Evolutionary conservation across 2,888 invertebrate species (phyloP), one percentile per base, ranked within the genome.

Genomic region (Orchesella flavescens): DNA sequence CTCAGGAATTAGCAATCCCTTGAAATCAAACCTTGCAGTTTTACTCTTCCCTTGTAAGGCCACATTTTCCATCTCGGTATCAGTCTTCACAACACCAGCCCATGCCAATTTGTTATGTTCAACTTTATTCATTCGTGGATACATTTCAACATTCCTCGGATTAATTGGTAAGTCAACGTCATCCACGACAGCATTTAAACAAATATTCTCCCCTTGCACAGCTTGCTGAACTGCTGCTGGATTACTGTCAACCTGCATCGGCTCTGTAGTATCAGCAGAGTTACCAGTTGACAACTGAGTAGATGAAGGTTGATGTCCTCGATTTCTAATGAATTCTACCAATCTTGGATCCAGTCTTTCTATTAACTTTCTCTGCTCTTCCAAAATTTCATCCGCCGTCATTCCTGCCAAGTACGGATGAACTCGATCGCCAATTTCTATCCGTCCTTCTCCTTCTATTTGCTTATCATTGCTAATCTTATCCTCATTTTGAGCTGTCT

Each of bases 51-150:
- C 44, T 49, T 34, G 49, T n/a, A n/a, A n/a, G n/a, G n/a, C 17
- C 0, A n/a, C 23, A 34, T 24, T 17, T 15, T 2, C 44, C 59
- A 3, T n/a, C n/a, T n/a, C n/a, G n/a, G n/a, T n/a, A n/a, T n/a
- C n/a, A n/a, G 74, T 75, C 23, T 84, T 80, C 2, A 93, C 90
- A 82, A 94, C 93, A 89, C 94, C 94, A 92, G 96, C 95, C 97
- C 98, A 98, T 89, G 94, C 93, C 19, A 97, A 90, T 90, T 98
- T 98, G 87, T 95, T 95, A 86, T 93, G 92, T 90, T 98, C 98
- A 61, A 97, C 90, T n/a, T 93, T 92, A 90, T 96, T 93, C 93
- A 97, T 97, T 89, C 97, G 93, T 0, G 96, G 89, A 95, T 96
- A 97, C 68, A 93, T 93, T 83, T 93, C 92, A 0, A 93, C 90